A percentile compares a stretch with the other conserved stretches of the same genome.
These are phyloP conservation scores for Hydrocynus forskahlii DNA, from an alignment of 2,797 vertebrate species.

Conservation along the genomic window DNA sequence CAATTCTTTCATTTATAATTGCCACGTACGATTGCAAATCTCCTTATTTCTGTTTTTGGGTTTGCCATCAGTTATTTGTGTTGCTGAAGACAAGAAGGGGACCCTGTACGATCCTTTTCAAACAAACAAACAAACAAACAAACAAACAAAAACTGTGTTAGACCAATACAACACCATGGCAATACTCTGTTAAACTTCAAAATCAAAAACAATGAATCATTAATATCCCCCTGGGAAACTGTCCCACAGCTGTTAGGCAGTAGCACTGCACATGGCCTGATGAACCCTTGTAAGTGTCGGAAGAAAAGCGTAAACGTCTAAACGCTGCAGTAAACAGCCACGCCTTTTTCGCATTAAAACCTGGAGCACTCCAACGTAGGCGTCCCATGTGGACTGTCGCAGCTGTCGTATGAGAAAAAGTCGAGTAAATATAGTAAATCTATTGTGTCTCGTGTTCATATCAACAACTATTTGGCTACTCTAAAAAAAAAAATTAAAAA, in stretches of 20 bases:
- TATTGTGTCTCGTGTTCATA: constrained; percentile 18
- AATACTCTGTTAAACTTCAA: not conserved
- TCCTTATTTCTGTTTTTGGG: not conserved
- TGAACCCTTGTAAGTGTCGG: constrained; percentile 14
- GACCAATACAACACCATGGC: not conserved
- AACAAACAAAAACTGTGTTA: not conserved
- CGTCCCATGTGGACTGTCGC: constrained; percentile 31
- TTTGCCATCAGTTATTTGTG: not conserved
- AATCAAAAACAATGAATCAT: constrained; percentile 2
- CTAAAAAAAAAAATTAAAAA: constrained; percentile 1
- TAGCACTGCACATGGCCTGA: constrained; percentile 25
- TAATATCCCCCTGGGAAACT: constrained; percentile 1
- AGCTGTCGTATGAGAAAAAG: constrained; percentile 38
- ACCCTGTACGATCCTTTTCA: not conserved
- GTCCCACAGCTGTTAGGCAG: constrained; percentile 23
- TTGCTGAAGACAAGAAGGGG: not conserved
- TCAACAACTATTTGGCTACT: constrained; percentile 34
- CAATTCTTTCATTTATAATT: not conserved
- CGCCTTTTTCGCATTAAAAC: constrained; percentile 1
- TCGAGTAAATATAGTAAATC: constrained; percentile 48
- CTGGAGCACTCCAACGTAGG: constrained; percentile 18
- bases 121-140: not conserved
- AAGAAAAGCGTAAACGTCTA: constrained; percentile 19
- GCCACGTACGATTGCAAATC: not conserved
- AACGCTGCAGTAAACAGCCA: constrained; percentile 36